Base-by-base conservation (phyloP, 2,797 vertebrate species). In the Cetoscarus ocellatus region DNA sequence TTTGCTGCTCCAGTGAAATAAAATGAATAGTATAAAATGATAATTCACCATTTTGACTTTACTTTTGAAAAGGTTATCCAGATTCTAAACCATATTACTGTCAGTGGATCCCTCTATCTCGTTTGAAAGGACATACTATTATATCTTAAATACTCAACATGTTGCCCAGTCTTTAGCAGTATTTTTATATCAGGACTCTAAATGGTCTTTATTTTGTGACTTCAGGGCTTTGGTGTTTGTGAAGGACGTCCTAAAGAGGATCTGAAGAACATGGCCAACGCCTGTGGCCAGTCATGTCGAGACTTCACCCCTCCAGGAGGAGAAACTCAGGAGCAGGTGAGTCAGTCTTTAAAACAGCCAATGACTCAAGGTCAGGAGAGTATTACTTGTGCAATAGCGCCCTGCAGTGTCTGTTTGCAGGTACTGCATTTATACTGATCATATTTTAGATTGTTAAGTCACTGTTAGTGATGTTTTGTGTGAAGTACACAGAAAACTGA, bases 301-400 rank as follows among this genome's bases (percentile, higher is more conserved):
- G 91, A 92, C 15, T 99, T 94, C 80, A 98, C 98, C 0, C 97
- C 98, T 0, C 94, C 96, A 0, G 97, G 96, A 75, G 98, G 97
- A 84, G 97, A 99, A 91, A 98, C 97, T 0, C 67, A 96, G 34
- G 95, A 96, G 51, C 92, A 99, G 95, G 98, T 99, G 88, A 48
- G 90, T 73, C 59, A 50, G 51, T 36, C 51, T 10, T 15, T 49
- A 6, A 44, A 7, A 3, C 10, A 43, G 51, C 35, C n/a, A n/a
- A n/a, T 14, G 12, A 44, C 40, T 64, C 3, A 55, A 44, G n/a
- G 8, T 48, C 50, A 51, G 5, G 48, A 36, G 36, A 55, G 0
- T 10, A 64, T 77, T 73, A 18, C 8, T 62, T 84, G 51, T 75
- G 34, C 78, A 86, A 77, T 55, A 77, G 65, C 36, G 38, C 70